phyloP scores from a whole-genome alignment of 2,797 vertebrate genomes.

The Harpagifer antarcticus region DNA sequence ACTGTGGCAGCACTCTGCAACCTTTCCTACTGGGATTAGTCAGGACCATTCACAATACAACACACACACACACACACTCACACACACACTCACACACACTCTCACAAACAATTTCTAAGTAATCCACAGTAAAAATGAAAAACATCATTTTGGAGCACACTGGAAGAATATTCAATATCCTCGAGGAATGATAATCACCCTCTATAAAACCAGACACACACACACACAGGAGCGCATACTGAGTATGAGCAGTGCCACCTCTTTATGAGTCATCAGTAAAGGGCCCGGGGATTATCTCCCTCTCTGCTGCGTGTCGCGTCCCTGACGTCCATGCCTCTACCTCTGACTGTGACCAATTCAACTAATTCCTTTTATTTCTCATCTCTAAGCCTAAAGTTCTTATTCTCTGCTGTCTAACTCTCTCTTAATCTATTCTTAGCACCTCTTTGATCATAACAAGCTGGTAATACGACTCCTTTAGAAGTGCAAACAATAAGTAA shows the following conservation, averaged over 20 bases:
- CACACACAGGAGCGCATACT: background rate
- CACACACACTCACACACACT: background rate
- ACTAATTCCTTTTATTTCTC: conserved; percentile 34
- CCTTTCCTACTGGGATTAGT: conserved; percentile 55
- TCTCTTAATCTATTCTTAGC: conserved; percentile 31
- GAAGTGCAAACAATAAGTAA: background rate
- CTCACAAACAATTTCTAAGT: conserved; percentile 12
- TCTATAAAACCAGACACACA: conserved; percentile 18
- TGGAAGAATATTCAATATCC: conserved; percentile 43
- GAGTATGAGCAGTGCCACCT: conserved; percentile 39
- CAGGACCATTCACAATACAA: conserved; percentile 41
- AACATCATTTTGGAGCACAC: conserved; percentile 25
- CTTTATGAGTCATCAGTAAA: conserved; percentile 66
- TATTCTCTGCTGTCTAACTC: background rate
- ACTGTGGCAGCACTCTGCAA: conserved; percentile 51
- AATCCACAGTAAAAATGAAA: conserved; percentile 51
- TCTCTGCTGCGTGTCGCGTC: conserved; percentile 12
- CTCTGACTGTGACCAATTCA: conserved; percentile 14
- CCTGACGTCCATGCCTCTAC: conserved; percentile 19
- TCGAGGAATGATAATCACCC: conserved; percentile 38
- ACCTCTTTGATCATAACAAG: conserved; percentile 9
- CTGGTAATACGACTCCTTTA: background rate
- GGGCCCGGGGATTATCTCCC: conserved; percentile 43
- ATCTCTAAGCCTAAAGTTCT: conserved; percentile 32
- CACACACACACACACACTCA: conserved; percentile 4